Evolutionary conservation across 2,888 invertebrate genomes (phyloP), one percentile per base, ranked within the genome.

Genomic region (Endotricha flammealis): DNA sequence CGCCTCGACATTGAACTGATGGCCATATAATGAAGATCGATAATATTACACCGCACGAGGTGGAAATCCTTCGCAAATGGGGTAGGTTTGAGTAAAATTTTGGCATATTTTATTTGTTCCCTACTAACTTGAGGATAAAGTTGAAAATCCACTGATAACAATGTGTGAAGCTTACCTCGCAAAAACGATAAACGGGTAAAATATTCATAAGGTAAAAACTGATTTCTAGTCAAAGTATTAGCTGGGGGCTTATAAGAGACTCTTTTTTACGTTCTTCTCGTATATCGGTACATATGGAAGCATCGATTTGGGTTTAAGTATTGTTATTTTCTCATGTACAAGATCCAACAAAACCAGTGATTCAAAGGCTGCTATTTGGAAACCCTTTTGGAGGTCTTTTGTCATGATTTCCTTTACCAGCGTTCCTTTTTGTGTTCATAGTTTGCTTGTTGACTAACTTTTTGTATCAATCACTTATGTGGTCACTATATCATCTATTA

Each of bases 121-220:
- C 7, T 35, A 35, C 13, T 1, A 1, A 4, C n/a, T 10, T 1
- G 1, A 14, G 6, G 10, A 20, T 20, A 29, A 20, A 22, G 28
- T 23, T 13, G 10, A 22, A 29, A 13, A 11, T 29, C 7, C 10
- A 6, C 12, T 14, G n/a, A 12, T n/a, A 13, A 35, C 8, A 4
- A 4, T 1, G 22, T 8, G 10, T 8, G 12, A 5, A 16, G 25
- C 32, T 33, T 27, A 35, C 29, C 35, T 14, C 10, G 28, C 32
- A 25, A 25, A 25, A 22, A 23, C 35, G 35, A 35, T 35, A 22
- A 35, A 29, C 22, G 28, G 14, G 28, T 35, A 35, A 35, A 35
- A 35, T 35, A 35, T 35, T 35, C 35, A 35, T 35, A 35, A 35
- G 35, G 29, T 29, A 29, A 29, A 29, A 35, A 35, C 35, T 29